Percentiles rank a stretch among this genome's conserved stretches.
Conservation (phyloP, 2,888 invertebrate genomes). For the Epinotia bilunana region DNA sequence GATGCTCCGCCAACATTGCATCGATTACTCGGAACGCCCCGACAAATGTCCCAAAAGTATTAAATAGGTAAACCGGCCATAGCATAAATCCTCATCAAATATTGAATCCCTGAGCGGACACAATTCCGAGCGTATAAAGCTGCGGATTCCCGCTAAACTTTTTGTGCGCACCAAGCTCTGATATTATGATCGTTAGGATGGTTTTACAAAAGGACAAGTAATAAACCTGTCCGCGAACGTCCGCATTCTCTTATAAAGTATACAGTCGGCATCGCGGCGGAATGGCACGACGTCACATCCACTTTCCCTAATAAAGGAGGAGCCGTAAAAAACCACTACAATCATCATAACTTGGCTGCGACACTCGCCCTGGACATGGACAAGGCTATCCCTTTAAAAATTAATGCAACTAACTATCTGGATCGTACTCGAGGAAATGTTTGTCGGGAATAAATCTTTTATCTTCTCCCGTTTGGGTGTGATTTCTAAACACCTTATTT, state of each 20-base stretch:
- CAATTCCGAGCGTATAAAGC: constrained; percentile 41
- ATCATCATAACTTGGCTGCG: constrained; percentile 75
- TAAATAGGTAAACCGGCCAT: constrained; percentile 41
- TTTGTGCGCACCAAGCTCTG: constrained; percentile 54
- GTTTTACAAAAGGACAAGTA: constrained; percentile 66
- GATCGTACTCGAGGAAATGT: constrained; percentile 31
- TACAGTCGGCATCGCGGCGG: constrained; percentile 66
- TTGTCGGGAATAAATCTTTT: constrained; percentile 26
- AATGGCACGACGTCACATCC: constrained; percentile 66
- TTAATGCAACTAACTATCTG: constrained; percentile 58
- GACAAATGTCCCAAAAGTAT: constrained; percentile 43
- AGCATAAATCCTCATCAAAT: constrained; percentile 45
- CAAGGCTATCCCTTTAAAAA: constrained; percentile 68
- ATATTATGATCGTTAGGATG: constrained; percentile 58
- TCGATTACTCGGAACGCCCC: constrained; percentile 38
- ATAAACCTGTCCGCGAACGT: constrained; percentile 71
- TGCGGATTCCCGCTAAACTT: constrained; percentile 51
- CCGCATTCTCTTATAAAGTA: constrained; percentile 69
- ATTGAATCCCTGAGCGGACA: constrained; percentile 42
- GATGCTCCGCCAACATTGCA: constrained; percentile 46
- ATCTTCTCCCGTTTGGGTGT: constrained; percentile 8
- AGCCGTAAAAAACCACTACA: constrained; percentile 80
- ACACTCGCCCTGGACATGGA: constrained; percentile 59
- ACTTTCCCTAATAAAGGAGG: constrained; percentile 77
- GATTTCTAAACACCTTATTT: constrained; percentile 19